Evolutionary conservation across 2,888 invertebrate genomes (phyloP).

Genomic region (Pharmacophagus antenor): DNA sequence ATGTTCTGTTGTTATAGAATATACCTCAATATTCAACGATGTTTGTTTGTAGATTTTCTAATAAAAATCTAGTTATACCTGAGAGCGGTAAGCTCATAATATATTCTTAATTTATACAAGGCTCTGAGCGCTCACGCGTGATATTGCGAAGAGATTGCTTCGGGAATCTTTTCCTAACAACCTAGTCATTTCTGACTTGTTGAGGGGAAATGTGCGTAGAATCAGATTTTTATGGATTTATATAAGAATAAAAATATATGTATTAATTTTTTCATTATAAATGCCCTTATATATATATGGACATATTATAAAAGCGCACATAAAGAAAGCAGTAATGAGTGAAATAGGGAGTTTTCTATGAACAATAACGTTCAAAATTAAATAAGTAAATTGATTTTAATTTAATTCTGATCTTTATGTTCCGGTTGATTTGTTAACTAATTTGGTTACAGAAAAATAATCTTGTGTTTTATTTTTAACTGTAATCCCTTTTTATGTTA

Average conservation of each 20-base stretch:
- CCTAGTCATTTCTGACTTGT: conserved; percentile 8
- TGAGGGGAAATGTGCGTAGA: background rate
- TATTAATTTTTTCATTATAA: background rate
- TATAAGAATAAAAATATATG: background rate
- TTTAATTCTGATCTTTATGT: no score
- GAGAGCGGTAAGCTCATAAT: conserved; percentile 3
- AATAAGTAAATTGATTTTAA: no score
- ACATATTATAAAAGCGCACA: no score
- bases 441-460: no score
- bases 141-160: conserved; percentile 15
- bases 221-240: background rate
- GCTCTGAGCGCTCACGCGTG: conserved; percentile 13
- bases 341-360: no score
- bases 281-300: no score
- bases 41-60: background rate
- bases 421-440: no score
- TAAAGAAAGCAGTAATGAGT: no score
- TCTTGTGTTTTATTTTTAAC: no score
- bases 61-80: conserved; percentile 6
- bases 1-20: background rate
- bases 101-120: conserved; percentile 5
- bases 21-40: background rate
- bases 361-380: no score
- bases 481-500: no score
- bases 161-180: conserved; percentile 10